Base-by-base conservation (phyloP, 2,113 vertebrate species). In the Machaerirhynchus nigripectus region DNA sequence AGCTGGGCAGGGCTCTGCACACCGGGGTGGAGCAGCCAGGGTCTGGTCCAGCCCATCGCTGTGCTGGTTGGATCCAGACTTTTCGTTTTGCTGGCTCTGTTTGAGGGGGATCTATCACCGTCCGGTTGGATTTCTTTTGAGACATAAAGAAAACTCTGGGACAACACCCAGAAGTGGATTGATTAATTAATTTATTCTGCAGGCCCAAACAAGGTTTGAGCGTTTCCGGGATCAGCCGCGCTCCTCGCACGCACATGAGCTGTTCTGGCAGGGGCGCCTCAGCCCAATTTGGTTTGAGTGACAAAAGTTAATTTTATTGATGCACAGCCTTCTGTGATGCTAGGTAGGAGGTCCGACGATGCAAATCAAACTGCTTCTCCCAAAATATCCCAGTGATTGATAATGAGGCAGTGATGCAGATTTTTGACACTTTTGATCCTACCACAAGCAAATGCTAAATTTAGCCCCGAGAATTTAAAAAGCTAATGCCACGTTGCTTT, bases 281-380 rank as follows among this genome's bases (percentile, higher is more conserved):
- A 88, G 73, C 83, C 76, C 92, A 35, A 87, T 92, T 96, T 95
- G 94, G 73, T 93, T 92, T 90, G 95, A 96, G 88, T 93, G 94
- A 96, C 95, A 95, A 92, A 96, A 96, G 93, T 95, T 95, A 96
- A 95, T 96, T 96, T 94, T 95, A 73, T 93, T 95, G 96, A 96
- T 93, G 80, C 5, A 1, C 80, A 95, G 88, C 93, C 92, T 97
- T 97, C 96, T 97, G 95, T 87, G 93, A 96, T 92, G 76, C 69
- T 86, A 90, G 95, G 93, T 94, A 86, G 95, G 95, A 95, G 95
- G 95, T 95, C 95, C 90, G 10, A 89, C n/a, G 5, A 88, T 86
- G 64, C 68, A 94, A 90, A 97, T 96, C 95, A 92, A 97, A 90
- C 44, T 49, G 69, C 85, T 93, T 78, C 90, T 96, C 96, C 76